Evolutionary conservation across 2,797 vertebrate genomes (phyloP).

Genomic region (Podarcis lilfordi): DNA sequence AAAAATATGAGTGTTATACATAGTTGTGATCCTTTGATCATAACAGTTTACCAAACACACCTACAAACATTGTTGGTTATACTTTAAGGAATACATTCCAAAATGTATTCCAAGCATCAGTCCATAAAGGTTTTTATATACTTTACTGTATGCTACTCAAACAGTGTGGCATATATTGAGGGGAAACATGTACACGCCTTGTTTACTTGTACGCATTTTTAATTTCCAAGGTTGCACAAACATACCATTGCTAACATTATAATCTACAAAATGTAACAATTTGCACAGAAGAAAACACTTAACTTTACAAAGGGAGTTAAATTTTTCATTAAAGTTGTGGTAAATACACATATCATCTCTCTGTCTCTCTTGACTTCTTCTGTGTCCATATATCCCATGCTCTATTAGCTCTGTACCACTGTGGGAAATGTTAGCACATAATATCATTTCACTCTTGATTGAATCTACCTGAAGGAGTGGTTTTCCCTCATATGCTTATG

Average conservation of each 20-base stretch:
- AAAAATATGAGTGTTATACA: no score
- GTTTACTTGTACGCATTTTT: neutral
- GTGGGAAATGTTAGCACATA: constrained; percentile 59
- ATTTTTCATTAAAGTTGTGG: neutral
- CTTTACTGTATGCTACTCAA: neutral
- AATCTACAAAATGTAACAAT: neutral
- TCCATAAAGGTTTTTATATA: neutral
- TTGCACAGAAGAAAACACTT: neutral
- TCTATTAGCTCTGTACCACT: neutral
- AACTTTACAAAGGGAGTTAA: neutral
- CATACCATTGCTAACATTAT: neutral
- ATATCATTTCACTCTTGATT: constrained; percentile 68
- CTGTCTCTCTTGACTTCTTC: neutral
- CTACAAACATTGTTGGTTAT: no score
- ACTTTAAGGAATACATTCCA: no score
- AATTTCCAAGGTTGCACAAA: neutral
- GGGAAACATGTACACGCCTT: neutral
- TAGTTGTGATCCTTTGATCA: no score
- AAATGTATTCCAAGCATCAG: neutral
- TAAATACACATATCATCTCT: neutral
- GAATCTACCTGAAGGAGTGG: constrained; percentile 48
- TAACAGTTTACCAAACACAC: no score
- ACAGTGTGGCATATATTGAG: neutral
- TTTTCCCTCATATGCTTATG: neutral
- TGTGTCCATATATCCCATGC: neutral